Conservation (phyloP, 2,797 vertebrate genomes). For the Chromobotia macracanthus region DNA sequence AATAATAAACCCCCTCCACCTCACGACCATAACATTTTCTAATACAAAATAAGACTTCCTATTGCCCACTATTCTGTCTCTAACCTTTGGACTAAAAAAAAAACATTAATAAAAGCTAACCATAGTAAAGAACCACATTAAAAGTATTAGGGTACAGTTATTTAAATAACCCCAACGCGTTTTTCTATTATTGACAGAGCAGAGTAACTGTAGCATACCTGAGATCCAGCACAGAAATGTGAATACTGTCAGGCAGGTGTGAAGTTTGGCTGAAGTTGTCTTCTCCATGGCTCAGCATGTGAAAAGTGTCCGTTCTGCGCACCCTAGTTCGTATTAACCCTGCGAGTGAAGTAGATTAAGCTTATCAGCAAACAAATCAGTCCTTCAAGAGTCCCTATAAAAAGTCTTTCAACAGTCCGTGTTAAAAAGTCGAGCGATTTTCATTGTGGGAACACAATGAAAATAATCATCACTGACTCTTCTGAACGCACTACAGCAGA, state of each 20-base stretch:
- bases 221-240: conserved; percentile 67
- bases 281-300: conserved; percentile 69
- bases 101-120: no score
- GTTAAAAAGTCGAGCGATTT: no score
- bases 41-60: no score
- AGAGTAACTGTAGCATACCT: conserved; percentile 66
- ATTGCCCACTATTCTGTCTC: no score
- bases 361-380: conserved; percentile 53
- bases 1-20: no score
- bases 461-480: conserved; percentile 29
- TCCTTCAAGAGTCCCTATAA: no score
- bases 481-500: background rate
- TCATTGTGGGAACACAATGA: no score
- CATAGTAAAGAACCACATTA: background rate
- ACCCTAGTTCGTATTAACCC: conserved; percentile 33
- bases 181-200: background rate
- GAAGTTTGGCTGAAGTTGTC: conserved; percentile 70
- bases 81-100: no score
- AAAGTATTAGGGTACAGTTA: background rate
- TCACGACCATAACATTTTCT: no score
- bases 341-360: conserved; percentile 37
- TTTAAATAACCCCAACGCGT: no score
- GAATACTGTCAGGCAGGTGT: conserved; percentile 62
- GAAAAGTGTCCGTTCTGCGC: conserved; percentile 38
- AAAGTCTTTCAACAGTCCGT: no score